Conservation (phyloP, 1,140 invertebrate genomes). For the Diachasmimorpha longicaudata region DNA sequence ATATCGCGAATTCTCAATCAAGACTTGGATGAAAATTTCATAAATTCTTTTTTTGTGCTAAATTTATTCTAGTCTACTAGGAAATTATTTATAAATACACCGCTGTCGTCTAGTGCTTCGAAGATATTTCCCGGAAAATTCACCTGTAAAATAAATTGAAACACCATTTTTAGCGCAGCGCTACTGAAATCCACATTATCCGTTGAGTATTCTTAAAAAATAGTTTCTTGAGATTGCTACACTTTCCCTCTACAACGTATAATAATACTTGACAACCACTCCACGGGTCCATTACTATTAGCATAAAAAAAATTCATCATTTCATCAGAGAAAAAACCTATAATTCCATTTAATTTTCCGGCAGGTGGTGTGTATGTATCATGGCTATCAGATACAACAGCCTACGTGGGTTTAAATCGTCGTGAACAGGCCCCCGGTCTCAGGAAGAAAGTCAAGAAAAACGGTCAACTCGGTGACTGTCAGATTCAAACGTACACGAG, state of each 20-base stretch:
- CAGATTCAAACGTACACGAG: conserved; percentile 43
- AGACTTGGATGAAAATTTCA: too few relatives aligned
- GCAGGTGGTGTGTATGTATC: conserved; percentile 51
- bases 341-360: conserved; percentile 23
- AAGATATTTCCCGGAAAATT: too few relatives aligned
- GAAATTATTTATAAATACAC: too few relatives aligned
- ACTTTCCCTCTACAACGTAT: background rate
- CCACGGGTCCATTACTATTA: background rate
- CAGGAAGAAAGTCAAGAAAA: conserved; percentile 36
- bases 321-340: background rate
- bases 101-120: too few relatives aligned
- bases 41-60: too few relatives aligned
- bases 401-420: conserved; percentile 49
- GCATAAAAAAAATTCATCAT: background rate
- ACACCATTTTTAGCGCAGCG: too few relatives aligned
- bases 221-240: background rate
- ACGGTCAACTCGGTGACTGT: conserved; percentile 27
- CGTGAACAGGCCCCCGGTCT: conserved; percentile 41
- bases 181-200: too few relatives aligned
- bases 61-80: too few relatives aligned
- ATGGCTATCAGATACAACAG: conserved; percentile 54
- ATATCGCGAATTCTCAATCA: too few relatives aligned
- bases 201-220: too few relatives aligned
- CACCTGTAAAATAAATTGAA: too few relatives aligned
- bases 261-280: background rate